Evolutionary conservation across 2,113 vertebrate species (phyloP), one percentile per base, ranked within the genome.

Genomic region (Myiozetetes cayanensis): DNA sequence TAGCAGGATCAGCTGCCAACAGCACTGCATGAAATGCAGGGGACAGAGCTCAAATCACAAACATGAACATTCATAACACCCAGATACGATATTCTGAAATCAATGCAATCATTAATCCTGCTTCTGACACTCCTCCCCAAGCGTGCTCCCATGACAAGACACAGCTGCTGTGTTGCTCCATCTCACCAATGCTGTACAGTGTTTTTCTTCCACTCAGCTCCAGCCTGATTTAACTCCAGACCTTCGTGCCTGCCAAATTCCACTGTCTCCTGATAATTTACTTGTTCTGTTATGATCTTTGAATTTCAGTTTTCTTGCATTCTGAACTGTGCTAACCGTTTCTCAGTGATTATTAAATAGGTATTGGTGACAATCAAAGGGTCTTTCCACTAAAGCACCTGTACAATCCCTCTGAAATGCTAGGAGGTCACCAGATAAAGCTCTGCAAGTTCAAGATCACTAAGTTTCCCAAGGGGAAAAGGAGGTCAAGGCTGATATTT

Each of bases 91-190:
- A 66, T 62, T 44, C 61, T 52, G 49, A 81, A 85, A 90, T 37
- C 14, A 65, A 35, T 15, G 4, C 31, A 55, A 68, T 30, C 55
- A 27, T 15, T 77, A 65, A 94, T 68, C 33, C 65, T 68, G 44
- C 37, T 53, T 39, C 35, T 59, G n/a, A 67, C 33, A 62, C 63
- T 72, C 62, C 62, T 61, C 35, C 83, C 31, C 46, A 56, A 17
- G 30, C 0, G 0, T 19, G 23, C 27, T 72, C 35, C 39, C 0
- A 1, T 19, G 61, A 44, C 37, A 44, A 43, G 58, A 27, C 10
- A 4, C 0, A 89, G 80, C 63, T 86, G 56, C 46, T 63, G 4
- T 8, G 8, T 12, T 55, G n/a, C 28, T 72, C 15, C 31, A 5
- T 4, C 47, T 75, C 6, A 0, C 35, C 44, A 56, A 21, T 12